Evolutionary conservation across 2,113 vertebrate species (phyloP), one percentile per base, ranked within the genome.

Genomic region (Arenaria interpres): DNA sequence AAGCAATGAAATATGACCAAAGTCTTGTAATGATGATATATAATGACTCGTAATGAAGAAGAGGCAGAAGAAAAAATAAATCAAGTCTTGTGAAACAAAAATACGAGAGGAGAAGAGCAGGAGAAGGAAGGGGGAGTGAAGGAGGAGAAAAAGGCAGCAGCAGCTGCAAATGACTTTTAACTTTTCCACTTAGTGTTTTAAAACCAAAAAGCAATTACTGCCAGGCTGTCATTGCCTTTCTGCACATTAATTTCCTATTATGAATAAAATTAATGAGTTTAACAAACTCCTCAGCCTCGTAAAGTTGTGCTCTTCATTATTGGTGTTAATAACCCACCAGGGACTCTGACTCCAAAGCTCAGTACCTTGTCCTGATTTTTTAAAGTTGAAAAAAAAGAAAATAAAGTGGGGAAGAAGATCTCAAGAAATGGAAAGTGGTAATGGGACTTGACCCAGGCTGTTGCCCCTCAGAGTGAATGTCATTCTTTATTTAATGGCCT

Each of bases 181-280:
- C 71, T 86, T 86, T 59, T 63, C 57, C 78, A 85, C 69, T 94
- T 71, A 56, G 60, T 3, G 7, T 94, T 91, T 80, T 94, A 89
- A 97, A 89, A 72, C 91, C 77, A 88, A 92, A 97, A 97, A 95
- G 96, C 94, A 96, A 96, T 97, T 96, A 94, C 79, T 67, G 76
- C 51, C 71, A 59, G 78, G 84, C 85, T 80, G 85, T 72, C 79
- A 64, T 75, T 86, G 88, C 89, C 86, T 94, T 96, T 95, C 93
- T 95, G 92, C 89, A 90, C 93, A 87, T 97, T 97, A 97, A 97
- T 97, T 98, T 97, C 95, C 95, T 97, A 90, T 97, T 97, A 97
- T 92, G 95, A 96, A 84, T 92, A 97, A 97, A 97, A 97, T 98
- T 97, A 98, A 98, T 97, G 96, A 95, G 72, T 96, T 97, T 94